Percentiles rank a stretch among this genome's conserved stretches.
phyloP scores from a whole-genome alignment of 1,140 invertebrate species.

The Pseudomyrmex pallidus region DNA sequence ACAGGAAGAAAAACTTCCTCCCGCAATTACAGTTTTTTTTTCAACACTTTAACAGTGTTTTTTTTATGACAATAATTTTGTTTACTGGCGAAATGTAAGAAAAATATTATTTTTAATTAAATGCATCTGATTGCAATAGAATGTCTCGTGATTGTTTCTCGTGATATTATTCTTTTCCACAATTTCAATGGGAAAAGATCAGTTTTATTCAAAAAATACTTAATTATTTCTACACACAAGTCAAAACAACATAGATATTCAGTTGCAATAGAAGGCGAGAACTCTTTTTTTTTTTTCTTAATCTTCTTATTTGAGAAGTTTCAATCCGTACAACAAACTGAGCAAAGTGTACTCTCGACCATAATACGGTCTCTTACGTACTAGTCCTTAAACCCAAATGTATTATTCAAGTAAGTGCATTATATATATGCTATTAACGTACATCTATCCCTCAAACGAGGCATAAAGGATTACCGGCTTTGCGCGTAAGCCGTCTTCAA shows the following conservation, averaged over 20 bases:
- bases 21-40: background rate
- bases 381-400: constrained; percentile 30
- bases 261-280: no score
- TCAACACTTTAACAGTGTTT: background rate
- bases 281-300: background rate
- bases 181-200: no score
- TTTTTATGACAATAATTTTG: background rate
- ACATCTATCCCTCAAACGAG: constrained; percentile 53
- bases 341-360: background rate
- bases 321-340: constrained; percentile 14
- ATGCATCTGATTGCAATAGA: background rate
- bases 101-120: constrained; percentile 12
- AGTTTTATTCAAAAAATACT: no score
- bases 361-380: constrained; percentile 30
- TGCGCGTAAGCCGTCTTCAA: constrained; percentile 47
- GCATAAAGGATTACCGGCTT: constrained; percentile 57
- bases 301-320: background rate
- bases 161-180: background rate
- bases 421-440: constrained; percentile 55
- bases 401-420: constrained; percentile 56
- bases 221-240: no score
- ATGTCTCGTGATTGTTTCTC: background rate
- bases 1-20: background rate
- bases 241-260: no score
- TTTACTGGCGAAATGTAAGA: background rate